Evolutionary conservation across 2,113 vertebrate species (phyloP).

Genomic region (Empidonax traillii): DNA sequence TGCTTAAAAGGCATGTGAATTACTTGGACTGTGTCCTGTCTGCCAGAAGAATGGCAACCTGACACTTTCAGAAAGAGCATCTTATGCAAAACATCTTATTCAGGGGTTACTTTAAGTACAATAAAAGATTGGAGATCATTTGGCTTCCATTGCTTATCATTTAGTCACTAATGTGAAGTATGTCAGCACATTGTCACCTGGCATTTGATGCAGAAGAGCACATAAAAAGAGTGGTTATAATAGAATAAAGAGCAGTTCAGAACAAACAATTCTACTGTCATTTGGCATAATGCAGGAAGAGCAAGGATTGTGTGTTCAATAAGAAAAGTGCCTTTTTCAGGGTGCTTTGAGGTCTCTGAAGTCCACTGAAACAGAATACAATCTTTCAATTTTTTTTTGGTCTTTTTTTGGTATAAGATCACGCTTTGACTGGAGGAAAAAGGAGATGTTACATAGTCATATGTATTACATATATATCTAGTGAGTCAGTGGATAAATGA

Average conservation of each 20-base stretch:
- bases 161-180: conserved; percentile 20
- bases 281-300: not conserved
- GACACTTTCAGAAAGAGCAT: not conserved
- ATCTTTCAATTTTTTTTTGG: not conserved
- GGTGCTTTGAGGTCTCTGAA: not conserved
- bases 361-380: not conserved
- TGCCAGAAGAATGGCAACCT: not conserved
- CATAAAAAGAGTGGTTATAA: not conserved
- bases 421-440: not conserved
- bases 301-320: not conserved
- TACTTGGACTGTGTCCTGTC: not conserved
- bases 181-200: not conserved
- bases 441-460: rapidly evolving
- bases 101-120: not conserved
- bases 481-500: not conserved
- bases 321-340: not conserved
- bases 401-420: not conserved
- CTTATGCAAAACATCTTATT: not conserved
- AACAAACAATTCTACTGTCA: not conserved
- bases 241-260: not conserved
- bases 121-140: not conserved
- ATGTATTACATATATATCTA: not conserved
- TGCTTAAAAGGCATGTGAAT: not conserved
- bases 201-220: not conserved
- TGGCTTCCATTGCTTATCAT: not conserved